Percentiles rank a stretch among this genome's conserved stretches.
Conservation (phyloP, 2,888 invertebrate species). For the Hemistola chrysoprasaria region DNA sequence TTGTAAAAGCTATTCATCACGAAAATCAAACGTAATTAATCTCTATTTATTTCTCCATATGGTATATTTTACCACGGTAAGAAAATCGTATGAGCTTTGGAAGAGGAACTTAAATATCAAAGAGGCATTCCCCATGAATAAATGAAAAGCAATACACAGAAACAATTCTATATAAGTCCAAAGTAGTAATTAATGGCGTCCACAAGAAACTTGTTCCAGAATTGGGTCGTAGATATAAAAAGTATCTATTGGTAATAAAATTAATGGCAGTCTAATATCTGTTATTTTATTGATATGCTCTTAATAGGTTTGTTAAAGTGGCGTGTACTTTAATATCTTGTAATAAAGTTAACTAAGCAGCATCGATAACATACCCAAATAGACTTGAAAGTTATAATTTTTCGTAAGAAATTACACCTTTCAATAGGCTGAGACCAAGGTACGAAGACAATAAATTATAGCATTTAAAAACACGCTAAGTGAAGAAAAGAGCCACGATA, state of each 20-base stretch:
- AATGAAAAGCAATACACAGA: constrained; percentile 1
- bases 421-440: too few species aligned
- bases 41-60: too few species aligned
- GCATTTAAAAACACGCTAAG: too few species aligned
- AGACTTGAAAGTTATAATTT: too few species aligned
- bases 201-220: constrained; percentile 7
- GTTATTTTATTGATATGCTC: constrained; percentile 13
- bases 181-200: constrained; percentile 8
- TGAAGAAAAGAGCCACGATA: too few species aligned
- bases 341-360: neutral
- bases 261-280: neutral
- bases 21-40: too few species aligned
- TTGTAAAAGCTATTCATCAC: too few species aligned
- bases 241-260: constrained; percentile 7
- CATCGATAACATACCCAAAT: neutral
- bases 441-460: too few species aligned
- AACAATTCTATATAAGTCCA: constrained; percentile 1
- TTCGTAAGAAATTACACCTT: too few species aligned
- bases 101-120: too few species aligned
- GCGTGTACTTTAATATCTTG: neutral
- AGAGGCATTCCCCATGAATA: neutral
- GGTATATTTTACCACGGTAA: too few species aligned
- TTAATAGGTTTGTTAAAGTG: constrained; percentile 3
- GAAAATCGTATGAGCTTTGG: too few species aligned
- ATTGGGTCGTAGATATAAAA: constrained; percentile 4